Percentiles rank a stretch among this genome's conserved stretches.
phyloP scores from a whole-genome alignment of 23 tunicate species.

The Oikopleura dioica region DNA sequence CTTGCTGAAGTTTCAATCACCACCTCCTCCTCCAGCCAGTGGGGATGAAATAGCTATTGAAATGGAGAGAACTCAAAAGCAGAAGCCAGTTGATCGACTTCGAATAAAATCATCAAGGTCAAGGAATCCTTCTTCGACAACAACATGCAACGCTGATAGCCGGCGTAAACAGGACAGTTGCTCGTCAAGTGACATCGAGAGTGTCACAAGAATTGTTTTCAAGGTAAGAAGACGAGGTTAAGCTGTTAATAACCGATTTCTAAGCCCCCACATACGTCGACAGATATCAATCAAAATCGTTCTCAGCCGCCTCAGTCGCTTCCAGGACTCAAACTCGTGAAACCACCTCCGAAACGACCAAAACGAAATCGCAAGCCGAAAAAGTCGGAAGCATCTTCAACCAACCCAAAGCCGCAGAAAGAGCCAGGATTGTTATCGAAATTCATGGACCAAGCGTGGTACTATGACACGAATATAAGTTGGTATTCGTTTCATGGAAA shows the following conservation, averaged over 20 bases:
- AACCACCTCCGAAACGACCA: conserved; percentile 1
- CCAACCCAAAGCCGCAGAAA: background rate
- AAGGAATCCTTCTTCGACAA: no score
- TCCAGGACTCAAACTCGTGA: background rate
- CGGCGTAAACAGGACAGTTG: no score
- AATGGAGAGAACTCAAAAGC: no score
- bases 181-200: background rate
- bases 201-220: conserved; percentile 5
- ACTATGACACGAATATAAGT: background rate
- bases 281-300: background rate
- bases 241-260: no score
- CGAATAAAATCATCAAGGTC: no score
- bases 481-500: conserved; percentile 4
- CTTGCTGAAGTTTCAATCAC: no score
- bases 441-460: background rate
- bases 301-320: background rate
- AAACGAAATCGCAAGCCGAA: background rate
- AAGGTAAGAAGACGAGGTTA: no score
- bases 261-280: conserved; percentile 7
- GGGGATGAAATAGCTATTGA: no score
- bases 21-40: no score
- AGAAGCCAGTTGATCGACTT: no score
- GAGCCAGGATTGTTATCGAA: background rate
- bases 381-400: no score
- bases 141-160: no score